phyloP scores from a whole-genome alignment of 2,888 invertebrate species.

The Macaria liturata region DNA sequence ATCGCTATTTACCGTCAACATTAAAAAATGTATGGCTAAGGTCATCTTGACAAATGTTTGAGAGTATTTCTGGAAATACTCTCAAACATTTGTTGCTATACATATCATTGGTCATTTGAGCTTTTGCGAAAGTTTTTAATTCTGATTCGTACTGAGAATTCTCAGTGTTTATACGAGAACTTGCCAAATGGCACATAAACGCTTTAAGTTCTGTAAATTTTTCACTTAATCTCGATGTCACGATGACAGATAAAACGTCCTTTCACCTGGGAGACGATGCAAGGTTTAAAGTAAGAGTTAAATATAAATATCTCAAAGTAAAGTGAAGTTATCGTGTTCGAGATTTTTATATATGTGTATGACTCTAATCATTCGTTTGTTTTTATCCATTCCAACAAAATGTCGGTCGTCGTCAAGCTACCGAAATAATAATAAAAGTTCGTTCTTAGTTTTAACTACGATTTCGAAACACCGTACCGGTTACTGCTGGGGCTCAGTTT shows the following conservation, averaged over 20 bases:
- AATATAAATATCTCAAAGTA: conserved; percentile 11
- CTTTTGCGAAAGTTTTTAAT: conserved; percentile 48
- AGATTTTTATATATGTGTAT: too few species aligned
- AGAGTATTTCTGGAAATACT: too few species aligned
- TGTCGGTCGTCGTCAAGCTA: too few species aligned
- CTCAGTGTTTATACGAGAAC: conserved; percentile 60
- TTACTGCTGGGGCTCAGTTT: conserved; percentile 42
- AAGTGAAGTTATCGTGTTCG: too few species aligned
- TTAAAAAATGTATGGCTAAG: conserved; percentile 1
- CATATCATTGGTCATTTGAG: conserved; percentile 15
- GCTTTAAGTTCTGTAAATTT: conserved; percentile 69
- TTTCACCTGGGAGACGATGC: conserved; percentile 58
- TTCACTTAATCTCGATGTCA: conserved; percentile 57
- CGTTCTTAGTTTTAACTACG: too few species aligned
- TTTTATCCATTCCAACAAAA: too few species aligned
- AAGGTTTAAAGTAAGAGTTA: conserved; percentile 5
- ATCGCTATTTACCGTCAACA: conserved; percentile 1
- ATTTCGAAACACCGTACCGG: conserved; percentile 33
- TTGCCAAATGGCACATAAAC: conserved; percentile 71
- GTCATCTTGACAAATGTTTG: conserved; percentile 9
- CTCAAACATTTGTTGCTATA: conserved; percentile 8
- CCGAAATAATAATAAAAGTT: too few species aligned
- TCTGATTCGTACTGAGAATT: conserved; percentile 49
- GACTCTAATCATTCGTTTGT: too few species aligned
- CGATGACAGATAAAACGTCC: conserved; percentile 67